Percentiles rank a stretch among this genome's conserved stretches.
phyloP scores from a whole-genome alignment of 2,113 vertebrate genomes.

The Anolis carolinensis region DNA sequence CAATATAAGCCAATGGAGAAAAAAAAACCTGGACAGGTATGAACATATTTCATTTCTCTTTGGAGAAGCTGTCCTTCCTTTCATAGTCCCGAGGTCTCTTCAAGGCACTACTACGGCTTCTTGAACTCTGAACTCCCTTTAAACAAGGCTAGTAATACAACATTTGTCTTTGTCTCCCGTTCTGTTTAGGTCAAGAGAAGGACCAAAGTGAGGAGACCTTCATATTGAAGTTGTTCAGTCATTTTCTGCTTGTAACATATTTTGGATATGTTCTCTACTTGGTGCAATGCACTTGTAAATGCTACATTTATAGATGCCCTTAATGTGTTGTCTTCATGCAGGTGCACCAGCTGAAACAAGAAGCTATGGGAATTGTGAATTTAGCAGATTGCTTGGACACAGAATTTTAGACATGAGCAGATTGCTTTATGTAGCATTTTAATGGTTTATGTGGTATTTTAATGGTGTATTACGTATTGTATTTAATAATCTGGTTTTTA shows the following conservation, averaged over 20 bases:
- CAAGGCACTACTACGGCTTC: not conserved
- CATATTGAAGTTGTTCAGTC: constrained; percentile 12
- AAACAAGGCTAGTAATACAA: not conserved
- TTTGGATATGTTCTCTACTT: constrained; percentile 33
- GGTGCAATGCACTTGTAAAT: constrained; percentile 5
- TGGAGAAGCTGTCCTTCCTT: not conserved
- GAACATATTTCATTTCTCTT: not conserved
- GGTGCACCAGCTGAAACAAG: not conserved
- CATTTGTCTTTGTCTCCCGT: constrained; percentile 19
- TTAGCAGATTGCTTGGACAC: not conserved
- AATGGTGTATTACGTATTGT: no score
- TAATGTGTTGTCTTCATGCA: not conserved
- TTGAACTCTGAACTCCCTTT: constrained; percentile 20
- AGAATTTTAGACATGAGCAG: not conserved
- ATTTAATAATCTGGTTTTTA: no score
- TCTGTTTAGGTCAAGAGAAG: constrained; percentile 1
- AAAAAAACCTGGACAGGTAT: not conserved
- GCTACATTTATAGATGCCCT: no score
- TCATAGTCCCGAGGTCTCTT: not conserved
- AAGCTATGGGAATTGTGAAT: not conserved
- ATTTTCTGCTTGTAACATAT: constrained; percentile 3
- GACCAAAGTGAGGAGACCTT: constrained; percentile 4
- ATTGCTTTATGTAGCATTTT: no score
- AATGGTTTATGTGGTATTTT: no score
- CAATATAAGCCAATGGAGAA: not conserved